A percentile compares a stretch with the other conserved stretches of the same genome.
Evolutionary conservation across 2,113 vertebrate species (phyloP).

Genomic region (Petrocephalus zakoni): DNA sequence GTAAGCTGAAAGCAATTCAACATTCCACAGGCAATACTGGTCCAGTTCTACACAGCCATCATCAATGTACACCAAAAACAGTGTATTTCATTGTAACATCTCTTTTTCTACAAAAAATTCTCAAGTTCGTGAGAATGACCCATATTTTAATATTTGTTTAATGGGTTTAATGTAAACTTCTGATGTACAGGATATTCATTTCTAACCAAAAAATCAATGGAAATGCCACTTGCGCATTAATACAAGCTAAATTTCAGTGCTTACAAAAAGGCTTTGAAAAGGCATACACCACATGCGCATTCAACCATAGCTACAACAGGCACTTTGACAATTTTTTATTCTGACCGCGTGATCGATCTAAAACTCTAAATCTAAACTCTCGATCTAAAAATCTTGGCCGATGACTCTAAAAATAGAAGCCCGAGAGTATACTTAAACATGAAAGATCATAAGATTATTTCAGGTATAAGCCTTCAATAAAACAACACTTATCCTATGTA

Average conservation of each 20-base stretch:
- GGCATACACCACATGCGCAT: neutral
- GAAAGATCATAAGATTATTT: neutral
- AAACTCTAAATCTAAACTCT: no score
- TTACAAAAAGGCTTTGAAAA: neutral
- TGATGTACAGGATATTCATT: neutral
- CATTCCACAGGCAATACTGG: neutral
- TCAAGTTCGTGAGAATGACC: neutral
- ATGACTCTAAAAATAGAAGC: neutral
- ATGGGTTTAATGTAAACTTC: neutral
- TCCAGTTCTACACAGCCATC: neutral
- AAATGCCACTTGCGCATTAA: neutral
- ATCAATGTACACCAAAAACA: neutral
- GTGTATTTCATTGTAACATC: neutral
- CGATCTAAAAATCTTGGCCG: neutral
- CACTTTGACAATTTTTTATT: neutral
- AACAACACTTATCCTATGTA: neutral
- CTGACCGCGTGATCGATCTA: neutral
- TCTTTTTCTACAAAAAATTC: neutral
- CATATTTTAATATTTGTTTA: neutral
- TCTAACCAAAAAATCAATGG: neutral
- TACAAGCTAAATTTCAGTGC: neutral
- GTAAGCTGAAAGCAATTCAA: neutral
- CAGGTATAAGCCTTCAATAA: neutral
- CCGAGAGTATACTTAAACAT: neutral
- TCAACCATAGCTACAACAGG: neutral